These are phyloP conservation scores for Yasuhikotakia modesta DNA, from an alignment of 2,797 vertebrate species.

Conservation along the genomic window DNA sequence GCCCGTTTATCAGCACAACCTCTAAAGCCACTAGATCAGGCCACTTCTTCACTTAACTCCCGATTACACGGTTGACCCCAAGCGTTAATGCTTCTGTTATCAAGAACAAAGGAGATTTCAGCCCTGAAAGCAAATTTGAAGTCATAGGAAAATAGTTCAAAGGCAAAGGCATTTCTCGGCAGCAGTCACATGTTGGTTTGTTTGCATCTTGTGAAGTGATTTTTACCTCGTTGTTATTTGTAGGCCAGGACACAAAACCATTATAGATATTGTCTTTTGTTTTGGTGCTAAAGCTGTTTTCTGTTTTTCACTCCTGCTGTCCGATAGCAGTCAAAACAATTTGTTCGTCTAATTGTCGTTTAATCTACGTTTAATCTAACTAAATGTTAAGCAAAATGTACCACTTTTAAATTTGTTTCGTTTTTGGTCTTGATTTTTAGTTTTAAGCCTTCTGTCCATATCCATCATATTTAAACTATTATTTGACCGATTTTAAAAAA, in stretches of 20 bases:
- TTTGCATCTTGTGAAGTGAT: not conserved
- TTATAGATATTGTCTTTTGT: not conserved
- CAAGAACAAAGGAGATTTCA: constrained; percentile 34
- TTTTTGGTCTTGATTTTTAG: too few species aligned
- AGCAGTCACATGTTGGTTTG: constrained; percentile 7
- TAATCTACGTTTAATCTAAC: too few species aligned
- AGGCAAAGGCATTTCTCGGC: not conserved
- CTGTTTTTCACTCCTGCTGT: not conserved
- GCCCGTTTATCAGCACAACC: constrained; percentile 38
- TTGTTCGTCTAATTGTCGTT: too few species aligned
- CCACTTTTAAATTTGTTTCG: too few species aligned
- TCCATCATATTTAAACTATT: too few species aligned
- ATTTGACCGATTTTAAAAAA: too few species aligned
- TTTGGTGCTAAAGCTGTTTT: not conserved
- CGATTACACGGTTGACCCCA: constrained; percentile 16
- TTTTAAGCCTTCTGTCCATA: too few species aligned
- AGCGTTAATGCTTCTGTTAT: constrained; percentile 44
- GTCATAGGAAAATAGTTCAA: not conserved
- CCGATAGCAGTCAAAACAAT: not conserved
- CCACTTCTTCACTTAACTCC: not conserved
- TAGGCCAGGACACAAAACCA: not conserved
- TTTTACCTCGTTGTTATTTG: not conserved
- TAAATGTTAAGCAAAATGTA: too few species aligned
- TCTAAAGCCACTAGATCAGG: constrained; percentile 12
- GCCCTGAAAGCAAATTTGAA: constrained; percentile 27